Percentiles rank a stretch among this genome's conserved stretches.
phyloP scores from a whole-genome alignment of 2,888 invertebrate species.

The Schrankia costaestrigalis region DNA sequence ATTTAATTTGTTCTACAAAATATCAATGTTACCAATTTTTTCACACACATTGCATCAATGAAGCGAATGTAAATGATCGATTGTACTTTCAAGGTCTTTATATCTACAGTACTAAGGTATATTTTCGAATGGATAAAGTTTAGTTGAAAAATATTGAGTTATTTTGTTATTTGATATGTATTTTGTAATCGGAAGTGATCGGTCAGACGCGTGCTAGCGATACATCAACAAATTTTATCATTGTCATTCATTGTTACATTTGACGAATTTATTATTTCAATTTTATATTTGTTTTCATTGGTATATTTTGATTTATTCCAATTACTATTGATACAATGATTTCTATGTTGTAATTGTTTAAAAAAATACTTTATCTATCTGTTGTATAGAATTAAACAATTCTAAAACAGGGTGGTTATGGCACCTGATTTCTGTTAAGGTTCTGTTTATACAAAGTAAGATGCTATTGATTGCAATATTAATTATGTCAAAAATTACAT shows the following conservation, averaged over 20 bases:
- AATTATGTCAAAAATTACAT: too few relatives aligned
- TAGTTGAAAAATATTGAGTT: conserved; percentile 33
- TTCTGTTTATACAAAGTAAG: too few relatives aligned
- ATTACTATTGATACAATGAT: too few relatives aligned
- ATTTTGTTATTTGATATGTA: conserved; percentile 35
- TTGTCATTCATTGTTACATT: conserved; percentile 29
- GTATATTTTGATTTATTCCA: too few relatives aligned
- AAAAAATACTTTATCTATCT: too few relatives aligned
- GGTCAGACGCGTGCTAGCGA: conserved; percentile 58
- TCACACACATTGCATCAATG: conserved; percentile 23
- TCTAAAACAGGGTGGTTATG: too few relatives aligned
- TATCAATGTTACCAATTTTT: conserved; percentile 22
- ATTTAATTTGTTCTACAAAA: too few relatives aligned
- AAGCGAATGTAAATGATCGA: conserved; percentile 25
- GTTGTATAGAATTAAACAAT: too few relatives aligned
- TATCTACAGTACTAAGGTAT: conserved; percentile 3
- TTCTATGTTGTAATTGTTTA: too few relatives aligned
- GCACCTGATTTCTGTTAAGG: too few relatives aligned
- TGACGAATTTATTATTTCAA: conserved; percentile 15
- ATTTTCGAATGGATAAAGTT: conserved; percentile 2
- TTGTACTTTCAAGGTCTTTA: conserved; percentile 9
- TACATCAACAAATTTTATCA: conserved; percentile 54
- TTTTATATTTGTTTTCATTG: conserved; percentile 6
- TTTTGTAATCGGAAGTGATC: conserved; percentile 53
- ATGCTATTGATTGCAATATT: too few relatives aligned